Evolutionary conservation across 2,797 vertebrate genomes (phyloP), one percentile per base, ranked within the genome.

Genomic region (Takifugu ocellatus): DNA sequence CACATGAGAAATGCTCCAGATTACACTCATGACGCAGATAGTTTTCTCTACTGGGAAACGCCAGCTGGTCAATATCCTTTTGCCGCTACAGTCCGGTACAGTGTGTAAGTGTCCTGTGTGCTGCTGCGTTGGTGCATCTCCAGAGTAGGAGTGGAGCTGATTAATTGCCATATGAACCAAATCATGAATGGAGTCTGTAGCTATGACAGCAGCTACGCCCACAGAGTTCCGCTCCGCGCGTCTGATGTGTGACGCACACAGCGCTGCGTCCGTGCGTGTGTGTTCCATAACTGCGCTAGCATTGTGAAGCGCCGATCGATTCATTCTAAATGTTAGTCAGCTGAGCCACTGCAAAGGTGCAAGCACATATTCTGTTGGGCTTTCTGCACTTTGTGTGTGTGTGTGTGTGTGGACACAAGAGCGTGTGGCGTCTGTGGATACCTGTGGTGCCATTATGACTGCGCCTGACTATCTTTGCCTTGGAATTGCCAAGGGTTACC

Each of bases 171-270:
- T 84, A 84, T 79, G 81, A 84, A 84, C 71, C 77, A 66, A 84
- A 85, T 87, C 80, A 86, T 89, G 88, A 90, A 90, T 88, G 86
- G 79, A 87, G 79, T 78, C 78, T 74, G 78, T 74, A 83, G 75
- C 84, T 86, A 82, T 81, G 83, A 88, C 87, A 87, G 84, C 81
- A 78, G 79, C 70, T 84, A 73, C 87, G 66, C 88, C 88, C 85
- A 87, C 88, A 78, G 72, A 86, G 78, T 84, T 87, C 86, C 77
- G 78, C 71, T 87, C 59, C 1, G 25, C 57, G 78, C 56, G 61
- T 70, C 79, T 81, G 87, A 84, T 83, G 81, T 77, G 78, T 86
- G 84, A 87, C 83, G 83, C 85, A 87, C 79, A 76, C 75, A 78
- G 76, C 63, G 63, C 70, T 76, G 68, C 72, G 82, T 84, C 77